These are phyloP conservation scores for Cyclina sinensis DNA, from an alignment of 1,140 invertebrate genomes.

Conservation along the genomic window DNA sequence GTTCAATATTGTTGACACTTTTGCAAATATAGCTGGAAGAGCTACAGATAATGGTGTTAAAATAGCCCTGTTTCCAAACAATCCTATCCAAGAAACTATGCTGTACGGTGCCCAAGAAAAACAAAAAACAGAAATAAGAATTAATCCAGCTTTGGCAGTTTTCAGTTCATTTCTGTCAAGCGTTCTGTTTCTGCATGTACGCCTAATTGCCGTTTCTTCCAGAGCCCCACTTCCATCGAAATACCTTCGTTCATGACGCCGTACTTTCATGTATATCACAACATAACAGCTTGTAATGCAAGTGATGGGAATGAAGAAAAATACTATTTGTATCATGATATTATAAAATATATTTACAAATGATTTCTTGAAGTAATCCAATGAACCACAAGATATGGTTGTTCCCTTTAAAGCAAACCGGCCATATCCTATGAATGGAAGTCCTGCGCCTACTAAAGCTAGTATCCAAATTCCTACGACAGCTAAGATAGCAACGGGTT, in stretches of 20 bases:
- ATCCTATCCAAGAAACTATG: neutral
- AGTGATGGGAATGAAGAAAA: neutral
- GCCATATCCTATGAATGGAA: neutral
- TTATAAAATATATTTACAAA: conserved; percentile 5
- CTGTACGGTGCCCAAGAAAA: conserved; percentile 17
- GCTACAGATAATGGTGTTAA: neutral
- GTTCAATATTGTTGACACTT: conserved; percentile 34
- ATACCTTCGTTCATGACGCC: conserved; percentile 8
- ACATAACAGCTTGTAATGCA: neutral
- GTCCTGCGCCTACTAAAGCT: neutral
- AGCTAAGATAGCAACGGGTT: neutral
- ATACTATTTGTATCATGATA: conserved; percentile 15
- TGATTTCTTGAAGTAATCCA: neutral
- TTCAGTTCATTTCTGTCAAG: neutral
- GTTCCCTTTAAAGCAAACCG: neutral
- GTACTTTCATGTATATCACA: neutral
- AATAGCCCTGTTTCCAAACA: neutral
- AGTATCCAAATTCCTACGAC: neutral
- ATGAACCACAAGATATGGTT: neutral
- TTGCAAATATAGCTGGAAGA: conserved; percentile 14
- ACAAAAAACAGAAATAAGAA: neutral
- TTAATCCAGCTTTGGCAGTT: neutral
- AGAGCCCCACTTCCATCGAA: neutral
- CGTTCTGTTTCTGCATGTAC: neutral
- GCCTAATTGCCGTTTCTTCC: neutral